A percentile compares a stretch with the other conserved stretches of the same genome.
Conservation (phyloP, 2,888 invertebrate genomes). For the Itoplectis maculator region DNA sequence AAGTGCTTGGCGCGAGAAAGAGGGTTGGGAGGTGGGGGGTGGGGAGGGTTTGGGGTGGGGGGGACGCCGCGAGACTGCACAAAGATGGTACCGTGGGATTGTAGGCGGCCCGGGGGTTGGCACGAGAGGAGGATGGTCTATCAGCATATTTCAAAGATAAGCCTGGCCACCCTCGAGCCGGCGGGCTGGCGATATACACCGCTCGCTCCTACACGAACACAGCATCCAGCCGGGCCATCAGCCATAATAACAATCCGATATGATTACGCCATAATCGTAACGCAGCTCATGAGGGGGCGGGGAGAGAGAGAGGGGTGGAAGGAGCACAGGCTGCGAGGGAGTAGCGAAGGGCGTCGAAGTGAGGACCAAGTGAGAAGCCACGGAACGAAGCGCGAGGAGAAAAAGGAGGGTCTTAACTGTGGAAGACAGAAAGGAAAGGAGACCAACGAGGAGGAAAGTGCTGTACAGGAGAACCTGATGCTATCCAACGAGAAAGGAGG, state of each 20-base stretch:
- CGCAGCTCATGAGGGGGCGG: too few species aligned
- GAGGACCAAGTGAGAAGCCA: slow-evolving; percentile 20
- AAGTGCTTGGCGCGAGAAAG: slow-evolving; percentile 61
- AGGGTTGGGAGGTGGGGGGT: slow-evolving; percentile 51
- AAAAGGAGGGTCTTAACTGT: background rate
- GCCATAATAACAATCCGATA: slow-evolving; percentile 85
- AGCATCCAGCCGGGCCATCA: slow-evolving; percentile 79
- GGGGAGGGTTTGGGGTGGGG: too few species aligned
- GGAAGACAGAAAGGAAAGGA: slow-evolving; percentile 48
- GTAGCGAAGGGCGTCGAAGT: slow-evolving; percentile 9
- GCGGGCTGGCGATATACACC: slow-evolving; percentile 10
- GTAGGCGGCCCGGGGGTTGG: slow-evolving; percentile 30
- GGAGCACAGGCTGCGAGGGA: too few species aligned
- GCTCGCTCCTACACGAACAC: slow-evolving; percentile 13
- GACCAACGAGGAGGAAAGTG: slow-evolving; percentile 47
- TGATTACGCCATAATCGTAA: slow-evolving; percentile 84
- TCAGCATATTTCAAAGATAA: slow-evolving; percentile 85
- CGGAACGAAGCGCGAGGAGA: slow-evolving; percentile 7
- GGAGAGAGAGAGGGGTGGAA: too few species aligned
- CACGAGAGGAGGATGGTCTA: slow-evolving; percentile 79
- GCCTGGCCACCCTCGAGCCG: slow-evolving; percentile 76
- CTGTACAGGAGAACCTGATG: slow-evolving; percentile 57
- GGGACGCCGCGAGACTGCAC: slow-evolving; percentile 48
- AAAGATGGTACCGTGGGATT: slow-evolving; percentile 39
- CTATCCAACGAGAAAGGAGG: background rate